A percentile compares a stretch with the other conserved stretches of the same genome.
Conservation (phyloP, 2,113 vertebrate genomes). For the Casuarius casuarius region DNA sequence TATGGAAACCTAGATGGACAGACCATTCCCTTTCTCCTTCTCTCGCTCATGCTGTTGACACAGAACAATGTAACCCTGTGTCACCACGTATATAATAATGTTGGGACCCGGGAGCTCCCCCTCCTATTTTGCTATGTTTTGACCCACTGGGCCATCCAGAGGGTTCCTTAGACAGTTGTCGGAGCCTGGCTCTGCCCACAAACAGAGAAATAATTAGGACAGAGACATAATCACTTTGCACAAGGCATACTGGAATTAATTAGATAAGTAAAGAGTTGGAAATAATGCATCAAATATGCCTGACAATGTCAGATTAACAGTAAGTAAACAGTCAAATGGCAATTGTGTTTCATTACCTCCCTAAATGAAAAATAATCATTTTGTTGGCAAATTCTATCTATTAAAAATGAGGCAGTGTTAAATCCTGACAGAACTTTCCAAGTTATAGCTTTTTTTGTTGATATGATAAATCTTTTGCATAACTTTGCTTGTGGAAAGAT, state of each 20-base stretch:
- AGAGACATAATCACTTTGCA: conserved; percentile 3
- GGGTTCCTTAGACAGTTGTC: not conserved
- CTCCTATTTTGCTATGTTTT: not conserved
- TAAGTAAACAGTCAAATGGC: conserved; percentile 58
- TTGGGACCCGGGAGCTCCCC: not conserved
- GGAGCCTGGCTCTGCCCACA: not conserved
- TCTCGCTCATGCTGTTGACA: not conserved
- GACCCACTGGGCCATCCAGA: not conserved
- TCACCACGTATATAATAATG: not conserved
- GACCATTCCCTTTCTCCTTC: not conserved
- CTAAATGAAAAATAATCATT: conserved; percentile 41
- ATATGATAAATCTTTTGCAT: conserved; percentile 48
- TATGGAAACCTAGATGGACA: not conserved
- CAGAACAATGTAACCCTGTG: not conserved
- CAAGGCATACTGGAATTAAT: conserved; percentile 32
- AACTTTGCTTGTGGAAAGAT: conserved; percentile 62
- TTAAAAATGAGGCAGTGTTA: conserved; percentile 52
- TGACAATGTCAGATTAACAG: conserved; percentile 66
- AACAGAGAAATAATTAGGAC: not conserved
- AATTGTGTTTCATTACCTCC: not conserved
- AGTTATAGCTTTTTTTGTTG: conserved; percentile 41
- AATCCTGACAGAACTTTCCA: conserved; percentile 44
- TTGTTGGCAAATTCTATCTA: conserved; percentile 13
- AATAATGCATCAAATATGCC: conserved; percentile 51
- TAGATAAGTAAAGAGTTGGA: conserved; percentile 42